phyloP scores from a whole-genome alignment of 2,113 vertebrate genomes.

The Scomber colias region DNA sequence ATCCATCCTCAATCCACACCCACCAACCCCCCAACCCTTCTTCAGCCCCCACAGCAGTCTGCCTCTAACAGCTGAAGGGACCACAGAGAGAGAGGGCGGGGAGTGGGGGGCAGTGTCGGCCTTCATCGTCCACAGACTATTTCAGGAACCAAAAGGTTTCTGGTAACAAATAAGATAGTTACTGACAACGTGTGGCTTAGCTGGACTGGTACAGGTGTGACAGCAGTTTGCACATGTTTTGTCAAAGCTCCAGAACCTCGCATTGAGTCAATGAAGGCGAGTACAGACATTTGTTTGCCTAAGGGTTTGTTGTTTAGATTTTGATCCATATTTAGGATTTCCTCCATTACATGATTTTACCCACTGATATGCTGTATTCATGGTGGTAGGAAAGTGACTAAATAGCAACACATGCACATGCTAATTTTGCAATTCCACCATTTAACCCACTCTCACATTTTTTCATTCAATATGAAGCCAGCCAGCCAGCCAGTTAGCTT shows the following conservation, averaged over 20 bases:
- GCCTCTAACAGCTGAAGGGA: constrained; percentile 73
- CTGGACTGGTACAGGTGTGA: not conserved
- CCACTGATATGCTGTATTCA: not conserved
- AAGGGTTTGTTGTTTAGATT: not conserved
- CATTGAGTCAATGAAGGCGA: constrained; percentile 10
- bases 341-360: not conserved
- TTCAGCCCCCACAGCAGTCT: constrained; percentile 34
- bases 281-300: not conserved
- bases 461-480: too few species aligned
- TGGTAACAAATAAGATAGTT: constrained; percentile 72
- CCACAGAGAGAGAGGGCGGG: constrained; percentile 29
- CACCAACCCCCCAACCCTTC: constrained; percentile 14
- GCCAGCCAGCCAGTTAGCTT: too few species aligned
- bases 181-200: constrained; percentile 22
- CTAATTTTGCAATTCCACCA: not conserved
- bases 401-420: not conserved
- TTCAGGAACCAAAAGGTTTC: constrained; percentile 75
- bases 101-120: constrained; percentile 55
- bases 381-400: too few species aligned
- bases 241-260: not conserved
- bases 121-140: constrained; percentile 69
- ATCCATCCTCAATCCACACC: constrained; percentile 63
- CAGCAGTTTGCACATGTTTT: not conserved
- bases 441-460: too few species aligned
- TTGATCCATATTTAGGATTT: constrained; percentile 2